A percentile compares a stretch with the other conserved stretches of the same genome.
phyloP scores from a whole-genome alignment of 2,113 vertebrate species.

The Andinoacara biseriatus region DNA sequence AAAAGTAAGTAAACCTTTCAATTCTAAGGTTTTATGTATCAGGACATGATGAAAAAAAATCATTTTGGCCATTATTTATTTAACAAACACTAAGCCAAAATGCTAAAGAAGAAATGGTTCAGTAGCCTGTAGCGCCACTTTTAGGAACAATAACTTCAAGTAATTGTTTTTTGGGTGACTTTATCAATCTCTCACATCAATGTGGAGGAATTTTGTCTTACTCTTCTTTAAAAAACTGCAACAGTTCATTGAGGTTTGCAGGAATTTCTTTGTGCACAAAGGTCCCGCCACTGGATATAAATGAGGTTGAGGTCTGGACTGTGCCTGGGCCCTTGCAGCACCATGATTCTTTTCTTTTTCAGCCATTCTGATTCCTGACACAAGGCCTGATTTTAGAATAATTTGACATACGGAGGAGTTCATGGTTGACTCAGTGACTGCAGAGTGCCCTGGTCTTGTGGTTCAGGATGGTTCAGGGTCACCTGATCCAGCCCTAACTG shows the following conservation, averaged over 20 bases:
- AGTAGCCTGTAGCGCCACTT: too few relatives aligned
- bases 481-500: too few relatives aligned
- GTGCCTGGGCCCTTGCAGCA: background rate
- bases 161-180: too few relatives aligned
- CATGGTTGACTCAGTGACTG: fast-evolving
- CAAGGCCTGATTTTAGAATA: background rate
- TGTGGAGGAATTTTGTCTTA: too few relatives aligned
- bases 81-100: background rate
- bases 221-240: too few relatives aligned
- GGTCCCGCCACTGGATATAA: background rate
- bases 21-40: too few relatives aligned
- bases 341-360: background rate
- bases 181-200: too few relatives aligned
- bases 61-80: background rate
- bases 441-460: background rate
- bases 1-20: too few relatives aligned
- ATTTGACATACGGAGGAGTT: background rate
- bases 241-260: too few relatives aligned
- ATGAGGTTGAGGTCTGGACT: background rate
- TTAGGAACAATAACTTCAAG: too few relatives aligned
- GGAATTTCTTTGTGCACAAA: background rate
- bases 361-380: background rate
- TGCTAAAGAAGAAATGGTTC: background rate
- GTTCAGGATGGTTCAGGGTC: background rate
- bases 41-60: too few relatives aligned